Conservation (phyloP, 2,797 vertebrate species). For the Sebastes wilsoni region DNA sequence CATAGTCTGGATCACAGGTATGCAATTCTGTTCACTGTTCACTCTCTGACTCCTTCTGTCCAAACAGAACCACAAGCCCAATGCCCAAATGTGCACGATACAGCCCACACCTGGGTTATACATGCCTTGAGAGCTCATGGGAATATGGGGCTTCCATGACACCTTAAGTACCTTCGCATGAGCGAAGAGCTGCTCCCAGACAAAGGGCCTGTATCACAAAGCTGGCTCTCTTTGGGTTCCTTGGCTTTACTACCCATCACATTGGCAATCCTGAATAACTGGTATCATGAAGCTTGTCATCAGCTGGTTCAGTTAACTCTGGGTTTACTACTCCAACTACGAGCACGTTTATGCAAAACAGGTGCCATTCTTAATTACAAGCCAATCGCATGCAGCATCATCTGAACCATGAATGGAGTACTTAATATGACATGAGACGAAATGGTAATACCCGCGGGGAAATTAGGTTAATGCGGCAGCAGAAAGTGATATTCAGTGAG, state of each 20-base stretch:
- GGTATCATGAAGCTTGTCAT: background rate
- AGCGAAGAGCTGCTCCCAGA: background rate
- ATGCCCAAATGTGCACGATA: background rate
- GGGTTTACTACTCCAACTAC: background rate
- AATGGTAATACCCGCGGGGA: background rate
- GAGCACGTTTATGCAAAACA: background rate
- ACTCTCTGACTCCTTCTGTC: background rate
- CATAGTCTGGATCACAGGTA: conserved; percentile 23
- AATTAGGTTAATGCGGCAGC: conserved; percentile 4
- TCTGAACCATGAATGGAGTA: background rate
- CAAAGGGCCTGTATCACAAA: background rate
- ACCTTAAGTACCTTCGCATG: background rate
- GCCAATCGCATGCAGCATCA: background rate
- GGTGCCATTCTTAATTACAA: background rate
- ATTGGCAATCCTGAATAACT: background rate
- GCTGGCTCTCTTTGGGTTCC: background rate
- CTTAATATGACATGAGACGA: background rate
- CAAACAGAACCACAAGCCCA: background rate
- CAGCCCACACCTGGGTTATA: background rate
- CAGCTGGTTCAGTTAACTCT: background rate
- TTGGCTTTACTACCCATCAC: background rate
- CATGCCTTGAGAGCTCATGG: background rate
- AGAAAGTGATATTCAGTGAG: background rate
- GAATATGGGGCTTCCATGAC: background rate
- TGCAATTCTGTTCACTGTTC: background rate